phyloP scores from a whole-genome alignment of 2,888 invertebrate genomes.

The Drosophila birchii region DNA sequence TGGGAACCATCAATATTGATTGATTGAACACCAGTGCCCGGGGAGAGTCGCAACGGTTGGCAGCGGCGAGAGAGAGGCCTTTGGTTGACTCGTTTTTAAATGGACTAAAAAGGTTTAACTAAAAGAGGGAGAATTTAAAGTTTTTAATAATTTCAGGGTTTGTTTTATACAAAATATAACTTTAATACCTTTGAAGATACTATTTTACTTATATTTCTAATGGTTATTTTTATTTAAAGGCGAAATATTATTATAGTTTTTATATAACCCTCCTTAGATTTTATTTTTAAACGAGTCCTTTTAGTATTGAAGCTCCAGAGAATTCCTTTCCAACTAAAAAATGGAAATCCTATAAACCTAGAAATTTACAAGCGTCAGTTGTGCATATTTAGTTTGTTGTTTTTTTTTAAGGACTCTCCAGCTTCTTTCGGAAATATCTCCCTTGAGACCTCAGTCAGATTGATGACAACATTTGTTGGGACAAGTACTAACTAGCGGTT shows the following conservation, averaged over 20 bases:
- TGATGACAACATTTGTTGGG: slow-evolving; percentile 78
- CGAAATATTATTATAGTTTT: background rate
- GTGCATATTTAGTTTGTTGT: slow-evolving; percentile 26
- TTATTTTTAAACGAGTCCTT: background rate
- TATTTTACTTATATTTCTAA: background rate
- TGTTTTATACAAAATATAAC: background rate
- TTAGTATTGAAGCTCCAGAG: slow-evolving; percentile 57
- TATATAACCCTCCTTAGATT: background rate
- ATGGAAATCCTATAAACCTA: slow-evolving; percentile 3
- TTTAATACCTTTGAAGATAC: background rate
- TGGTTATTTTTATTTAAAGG: background rate
- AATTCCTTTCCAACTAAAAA: slow-evolving; percentile 28
- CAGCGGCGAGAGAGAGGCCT: background rate
- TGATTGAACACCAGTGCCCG: slow-evolving; percentile 57
- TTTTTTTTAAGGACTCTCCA: slow-evolving; percentile 49
- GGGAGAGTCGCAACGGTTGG: background rate
- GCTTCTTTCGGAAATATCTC: slow-evolving; percentile 10
- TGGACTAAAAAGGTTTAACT: background rate
- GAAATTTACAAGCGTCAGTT: slow-evolving; percentile 68
- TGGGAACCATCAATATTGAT: slow-evolving; percentile 69
- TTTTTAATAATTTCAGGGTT: background rate
- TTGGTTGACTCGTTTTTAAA: background rate
- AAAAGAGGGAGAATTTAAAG: background rate
- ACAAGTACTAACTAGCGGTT: slow-evolving; percentile 78
- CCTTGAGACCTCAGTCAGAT: slow-evolving; percentile 59